phyloP scores from a whole-genome alignment of 2,113 vertebrate genomes.

The Nipponia nippon region DNA sequence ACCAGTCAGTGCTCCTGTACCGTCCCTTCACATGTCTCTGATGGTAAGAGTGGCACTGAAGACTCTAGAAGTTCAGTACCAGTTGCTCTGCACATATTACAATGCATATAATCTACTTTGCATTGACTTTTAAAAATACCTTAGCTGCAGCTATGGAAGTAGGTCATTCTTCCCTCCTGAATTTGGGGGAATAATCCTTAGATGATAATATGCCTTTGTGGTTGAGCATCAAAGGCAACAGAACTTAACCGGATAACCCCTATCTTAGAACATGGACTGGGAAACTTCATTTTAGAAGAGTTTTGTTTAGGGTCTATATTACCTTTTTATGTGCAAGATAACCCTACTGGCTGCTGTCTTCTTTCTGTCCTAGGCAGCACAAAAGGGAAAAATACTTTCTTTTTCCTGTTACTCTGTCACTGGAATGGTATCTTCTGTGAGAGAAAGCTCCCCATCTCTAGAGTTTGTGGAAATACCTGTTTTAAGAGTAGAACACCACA shows the following conservation, averaged over 20 bases:
- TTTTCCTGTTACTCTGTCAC: not conserved
- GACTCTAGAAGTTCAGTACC: not conserved
- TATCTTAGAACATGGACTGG: not conserved
- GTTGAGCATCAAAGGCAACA: not conserved
- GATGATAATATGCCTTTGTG: not conserved
- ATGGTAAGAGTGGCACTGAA: not conserved
- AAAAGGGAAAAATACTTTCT: not conserved
- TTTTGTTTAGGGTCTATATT: not conserved
- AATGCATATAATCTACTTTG: not conserved
- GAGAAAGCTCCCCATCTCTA: not conserved
- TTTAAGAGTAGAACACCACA: not conserved
- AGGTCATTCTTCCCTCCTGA: not conserved
- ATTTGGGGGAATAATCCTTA: not conserved
- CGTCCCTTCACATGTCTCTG: not conserved
- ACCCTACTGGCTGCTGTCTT: not conserved
- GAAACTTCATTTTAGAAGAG: not conserved
- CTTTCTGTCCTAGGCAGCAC: not conserved
- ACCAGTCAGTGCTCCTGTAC: not conserved
- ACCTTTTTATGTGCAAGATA: not conserved
- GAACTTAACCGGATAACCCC: not conserved
- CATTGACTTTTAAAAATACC: not conserved
- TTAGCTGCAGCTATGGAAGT: not conserved
- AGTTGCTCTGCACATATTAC: not conserved
- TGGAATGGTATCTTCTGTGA: not conserved
- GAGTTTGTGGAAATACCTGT: not conserved